Evolutionary conservation across 2,888 invertebrate genomes (phyloP).

Genomic region (Diachrysia chrysitis): DNA sequence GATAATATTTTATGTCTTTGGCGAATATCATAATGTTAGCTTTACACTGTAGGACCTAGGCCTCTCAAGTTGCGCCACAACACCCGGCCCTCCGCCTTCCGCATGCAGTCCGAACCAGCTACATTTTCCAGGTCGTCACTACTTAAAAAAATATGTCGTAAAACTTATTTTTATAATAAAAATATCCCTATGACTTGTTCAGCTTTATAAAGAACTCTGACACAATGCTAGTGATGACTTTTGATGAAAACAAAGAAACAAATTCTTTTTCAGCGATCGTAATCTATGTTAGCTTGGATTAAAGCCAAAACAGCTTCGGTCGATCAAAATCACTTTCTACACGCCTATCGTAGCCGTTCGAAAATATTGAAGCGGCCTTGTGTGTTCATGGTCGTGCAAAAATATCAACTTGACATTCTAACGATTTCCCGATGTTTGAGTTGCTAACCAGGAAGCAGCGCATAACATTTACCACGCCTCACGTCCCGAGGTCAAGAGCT

Average conservation of each 20-base stretch:
- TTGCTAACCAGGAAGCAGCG: conserved; percentile 85
- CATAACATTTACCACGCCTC: conserved; percentile 82
- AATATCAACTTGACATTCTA: conserved; percentile 88
- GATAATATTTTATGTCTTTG: too few species aligned
- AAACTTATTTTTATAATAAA: neutral
- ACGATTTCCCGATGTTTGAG: conserved; percentile 86
- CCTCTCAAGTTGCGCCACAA: too few species aligned
- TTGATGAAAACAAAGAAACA: conserved; percentile 12
- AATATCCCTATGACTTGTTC: neutral
- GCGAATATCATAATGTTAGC: too few species aligned
- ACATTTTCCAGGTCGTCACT: too few species aligned
- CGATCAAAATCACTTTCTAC: conserved; percentile 86
- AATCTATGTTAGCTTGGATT: conserved; percentile 74
- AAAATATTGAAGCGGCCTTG: conserved; percentile 83
- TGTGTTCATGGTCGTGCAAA: conserved; percentile 85
- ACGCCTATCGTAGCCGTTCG: conserved; percentile 78
- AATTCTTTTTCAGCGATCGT: conserved; percentile 31
- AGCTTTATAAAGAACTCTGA: neutral
- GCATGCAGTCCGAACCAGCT: too few species aligned
- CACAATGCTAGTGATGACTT: neutral
- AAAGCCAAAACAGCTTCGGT: conserved; percentile 74
- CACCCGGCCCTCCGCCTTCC: too few species aligned
- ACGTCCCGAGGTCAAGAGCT: conserved; percentile 73
- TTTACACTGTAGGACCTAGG: too few species aligned
- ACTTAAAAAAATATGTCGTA: too few species aligned